Evolutionary conservation across 23 tunicate genomes (phyloP).

Genomic region (Pegea sp.): DNA sequence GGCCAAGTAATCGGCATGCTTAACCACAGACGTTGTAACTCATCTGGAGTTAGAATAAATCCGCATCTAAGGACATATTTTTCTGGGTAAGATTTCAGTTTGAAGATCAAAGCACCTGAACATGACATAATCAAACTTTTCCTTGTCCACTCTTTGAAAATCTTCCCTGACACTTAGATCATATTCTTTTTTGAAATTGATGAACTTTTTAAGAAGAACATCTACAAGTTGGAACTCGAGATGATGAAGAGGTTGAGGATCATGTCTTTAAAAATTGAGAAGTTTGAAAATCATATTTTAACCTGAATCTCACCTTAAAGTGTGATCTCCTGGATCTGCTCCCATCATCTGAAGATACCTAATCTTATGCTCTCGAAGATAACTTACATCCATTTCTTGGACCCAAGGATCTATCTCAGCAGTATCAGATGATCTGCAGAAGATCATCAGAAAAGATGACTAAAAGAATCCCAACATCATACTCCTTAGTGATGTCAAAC

Average conservation of each 20-base stretch:
- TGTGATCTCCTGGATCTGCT: constrained; percentile 54
- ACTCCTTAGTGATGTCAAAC: constrained; percentile 77
- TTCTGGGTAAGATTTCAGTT: too few species aligned
- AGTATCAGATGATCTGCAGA: constrained; percentile 35
- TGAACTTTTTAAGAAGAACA: constrained; percentile 56
- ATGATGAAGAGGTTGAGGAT: constrained; percentile 63
- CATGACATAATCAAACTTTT: constrained; percentile 66
- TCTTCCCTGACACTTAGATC: constrained; percentile 73
- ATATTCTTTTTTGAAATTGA: constrained; percentile 66
- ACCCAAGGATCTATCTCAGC: constrained; percentile 86
- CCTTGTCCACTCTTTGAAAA: constrained; percentile 70
- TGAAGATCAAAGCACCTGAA: constrained; percentile 28
- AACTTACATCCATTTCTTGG: constrained; percentile 10
- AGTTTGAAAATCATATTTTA: neutral
- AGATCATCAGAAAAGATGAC: neutral
- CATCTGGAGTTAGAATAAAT: constrained; percentile 68
- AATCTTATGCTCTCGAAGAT: constrained; percentile 54
- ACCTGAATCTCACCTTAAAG: constrained; percentile 31
- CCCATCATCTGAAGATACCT: constrained; percentile 54
- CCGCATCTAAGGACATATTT: constrained; percentile 33
- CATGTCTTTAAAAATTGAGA: constrained; percentile 24
- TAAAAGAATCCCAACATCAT: neutral
- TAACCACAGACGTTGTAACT: constrained; percentile 57
- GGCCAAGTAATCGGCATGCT: constrained; percentile 85
- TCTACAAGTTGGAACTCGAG: constrained; percentile 54